These are phyloP conservation scores for Pachycephala philippinensis DNA, from an alignment of 2,113 vertebrate genomes.

Conservation along the genomic window DNA sequence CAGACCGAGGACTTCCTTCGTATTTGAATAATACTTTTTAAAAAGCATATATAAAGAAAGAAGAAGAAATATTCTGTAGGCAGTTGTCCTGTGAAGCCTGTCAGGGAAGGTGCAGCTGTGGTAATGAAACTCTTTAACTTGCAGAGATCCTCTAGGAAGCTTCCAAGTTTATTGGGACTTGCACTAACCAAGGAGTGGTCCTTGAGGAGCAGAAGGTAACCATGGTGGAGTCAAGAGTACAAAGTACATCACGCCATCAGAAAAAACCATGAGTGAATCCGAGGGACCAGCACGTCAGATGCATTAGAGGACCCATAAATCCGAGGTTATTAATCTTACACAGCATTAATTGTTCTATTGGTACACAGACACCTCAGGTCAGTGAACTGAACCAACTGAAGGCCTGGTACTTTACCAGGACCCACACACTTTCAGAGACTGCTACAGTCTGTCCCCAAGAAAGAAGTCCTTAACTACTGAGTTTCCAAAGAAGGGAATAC, in stretches of 20 bases:
- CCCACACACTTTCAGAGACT: not conserved
- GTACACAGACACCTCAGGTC: not conserved
- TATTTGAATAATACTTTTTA: not conserved
- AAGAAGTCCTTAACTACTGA: not conserved
- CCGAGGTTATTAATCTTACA: not conserved
- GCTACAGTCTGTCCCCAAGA: not conserved
- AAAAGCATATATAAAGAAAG: not conserved
- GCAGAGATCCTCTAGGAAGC: not conserved
- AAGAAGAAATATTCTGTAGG: not conserved
- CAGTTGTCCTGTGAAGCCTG: not conserved
- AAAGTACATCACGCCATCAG: rapidly evolving
- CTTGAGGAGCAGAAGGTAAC: not conserved
- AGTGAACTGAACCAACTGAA: not conserved
- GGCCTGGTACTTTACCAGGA: not conserved
- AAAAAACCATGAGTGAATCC: not conserved
- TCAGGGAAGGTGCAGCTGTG: not conserved
- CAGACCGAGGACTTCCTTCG: not conserved
- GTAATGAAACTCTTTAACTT: not conserved
- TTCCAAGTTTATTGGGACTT: not conserved
- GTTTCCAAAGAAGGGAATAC: not conserved
- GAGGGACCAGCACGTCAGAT: not conserved
- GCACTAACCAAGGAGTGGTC: not conserved
- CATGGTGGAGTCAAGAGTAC: not conserved
- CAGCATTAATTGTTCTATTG: not conserved
- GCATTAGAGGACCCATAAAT: not conserved